A percentile compares a stretch with the other conserved stretches of the same genome.
Evolutionary conservation across 2,113 vertebrate genomes (phyloP).

Genomic region (Heterocephalus glaber): DNA sequence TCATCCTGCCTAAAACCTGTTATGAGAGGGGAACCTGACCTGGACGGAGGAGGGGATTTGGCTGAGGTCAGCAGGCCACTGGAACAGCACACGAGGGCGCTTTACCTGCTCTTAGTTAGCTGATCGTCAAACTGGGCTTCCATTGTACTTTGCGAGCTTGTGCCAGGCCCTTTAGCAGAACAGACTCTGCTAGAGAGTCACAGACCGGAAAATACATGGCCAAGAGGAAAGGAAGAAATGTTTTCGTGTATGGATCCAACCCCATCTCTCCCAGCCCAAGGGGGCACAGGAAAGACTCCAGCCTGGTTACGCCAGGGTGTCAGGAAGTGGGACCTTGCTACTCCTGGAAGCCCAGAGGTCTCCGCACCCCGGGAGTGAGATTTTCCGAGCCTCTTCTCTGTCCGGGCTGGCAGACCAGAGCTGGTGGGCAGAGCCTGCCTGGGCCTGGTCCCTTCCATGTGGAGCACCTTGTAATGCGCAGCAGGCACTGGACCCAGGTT

Average conservation of each 20-base stretch:
- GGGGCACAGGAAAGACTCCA: not conserved
- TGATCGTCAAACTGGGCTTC: not conserved
- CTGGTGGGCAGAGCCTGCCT: not conserved
- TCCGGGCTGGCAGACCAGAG: not conserved
- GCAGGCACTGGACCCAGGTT: accelerated
- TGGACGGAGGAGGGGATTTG: not conserved
- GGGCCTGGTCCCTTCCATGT: accelerated
- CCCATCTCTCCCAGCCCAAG: not conserved
- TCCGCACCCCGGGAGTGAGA: not conserved
- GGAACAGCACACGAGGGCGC: not conserved
- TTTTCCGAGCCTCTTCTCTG: not conserved
- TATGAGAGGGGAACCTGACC: not conserved
- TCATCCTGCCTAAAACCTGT: not conserved
- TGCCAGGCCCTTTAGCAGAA: not conserved
- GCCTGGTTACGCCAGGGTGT: accelerated
- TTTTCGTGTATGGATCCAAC: not conserved
- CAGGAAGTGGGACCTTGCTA: accelerated
- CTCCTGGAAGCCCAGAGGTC: not conserved
- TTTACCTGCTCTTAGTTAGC: too few species aligned
- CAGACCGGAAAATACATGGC: accelerated
- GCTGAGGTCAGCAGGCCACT: not conserved
- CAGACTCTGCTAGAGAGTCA: not conserved
- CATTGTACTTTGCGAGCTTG: not conserved
- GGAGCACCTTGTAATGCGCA: accelerated
- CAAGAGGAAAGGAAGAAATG: not conserved